A percentile compares a stretch with the other conserved stretches of the same genome.
These are phyloP conservation scores for Cheilosia scutellata DNA, from an alignment of 2,888 invertebrate species.

Conservation along the genomic window DNA sequence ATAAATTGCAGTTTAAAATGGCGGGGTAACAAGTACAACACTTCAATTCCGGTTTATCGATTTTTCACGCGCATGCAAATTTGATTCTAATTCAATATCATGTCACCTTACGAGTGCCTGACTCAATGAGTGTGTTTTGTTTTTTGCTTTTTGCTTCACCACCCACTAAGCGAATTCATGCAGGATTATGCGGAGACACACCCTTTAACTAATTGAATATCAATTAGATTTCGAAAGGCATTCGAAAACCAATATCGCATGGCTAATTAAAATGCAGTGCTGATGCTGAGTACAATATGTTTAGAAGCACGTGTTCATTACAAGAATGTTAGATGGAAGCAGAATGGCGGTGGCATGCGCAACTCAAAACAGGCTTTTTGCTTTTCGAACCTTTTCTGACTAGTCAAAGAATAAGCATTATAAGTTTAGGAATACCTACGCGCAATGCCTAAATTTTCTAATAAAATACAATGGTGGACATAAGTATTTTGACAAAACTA, in stretches of 20 bases:
- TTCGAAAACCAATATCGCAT: constrained; percentile 28
- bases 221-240: constrained; percentile 39
- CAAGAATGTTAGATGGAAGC: too few species aligned
- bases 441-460: too few species aligned
- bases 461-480: too few species aligned
- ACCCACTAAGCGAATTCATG: constrained; percentile 17
- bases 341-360: too few species aligned
- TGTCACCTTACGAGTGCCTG: constrained; percentile 2
- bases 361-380: too few species aligned
- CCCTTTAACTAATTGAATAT: constrained; percentile 49
- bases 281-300: constrained; percentile 7
- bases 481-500: too few species aligned
- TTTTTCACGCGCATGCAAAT: constrained; percentile 60
- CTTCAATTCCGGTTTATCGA: constrained; percentile 50
- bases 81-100: constrained; percentile 45
- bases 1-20: constrained; percentile 30
- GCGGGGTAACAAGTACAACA: constrained; percentile 11
- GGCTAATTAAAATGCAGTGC: constrained; percentile 28
- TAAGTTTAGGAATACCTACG: too few species aligned
- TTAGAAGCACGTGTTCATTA: constrained; percentile 20
- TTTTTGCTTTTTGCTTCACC: constrained; percentile 5
- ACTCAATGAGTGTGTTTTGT: neutral
- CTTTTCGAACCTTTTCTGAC: too few species aligned
- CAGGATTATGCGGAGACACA: constrained; percentile 34
- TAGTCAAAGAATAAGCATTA: too few species aligned